Evolutionary conservation across 2,113 vertebrate species (phyloP).

Genomic region (Podocnemis expansa): DNA sequence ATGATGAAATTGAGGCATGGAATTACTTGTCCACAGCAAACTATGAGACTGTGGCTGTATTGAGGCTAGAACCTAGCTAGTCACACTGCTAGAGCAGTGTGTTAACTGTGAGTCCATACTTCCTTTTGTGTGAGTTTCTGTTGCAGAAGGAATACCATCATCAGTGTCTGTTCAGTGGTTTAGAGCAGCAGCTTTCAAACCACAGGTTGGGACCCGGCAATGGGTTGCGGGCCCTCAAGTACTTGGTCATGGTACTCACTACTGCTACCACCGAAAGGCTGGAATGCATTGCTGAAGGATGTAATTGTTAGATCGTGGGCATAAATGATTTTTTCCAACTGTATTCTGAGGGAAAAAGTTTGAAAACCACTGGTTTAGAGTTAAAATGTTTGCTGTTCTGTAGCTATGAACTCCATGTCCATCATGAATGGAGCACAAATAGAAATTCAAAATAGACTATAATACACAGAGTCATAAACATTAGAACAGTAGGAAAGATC

Average conservation of each 20-base stretch:
- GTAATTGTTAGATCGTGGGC: too few relatives aligned
- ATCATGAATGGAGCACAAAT: constrained; percentile 43
- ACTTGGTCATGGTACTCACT: too few relatives aligned
- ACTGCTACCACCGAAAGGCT: too few relatives aligned
- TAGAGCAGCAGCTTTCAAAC: too few relatives aligned
- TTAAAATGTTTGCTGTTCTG: constrained; percentile 26
- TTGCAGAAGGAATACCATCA: constrained; percentile 21
- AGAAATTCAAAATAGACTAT: constrained; percentile 15
- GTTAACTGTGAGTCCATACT: not conserved
- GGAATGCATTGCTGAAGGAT: too few relatives aligned
- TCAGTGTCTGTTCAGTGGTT: not conserved
- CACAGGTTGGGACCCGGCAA: too few relatives aligned
- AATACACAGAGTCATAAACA: not conserved
- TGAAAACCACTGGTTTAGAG: too few relatives aligned
- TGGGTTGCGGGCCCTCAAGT: too few relatives aligned
- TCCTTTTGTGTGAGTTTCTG: not conserved
- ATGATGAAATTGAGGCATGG: not conserved
- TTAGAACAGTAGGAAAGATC: constrained; percentile 23
- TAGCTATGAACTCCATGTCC: constrained; percentile 41
- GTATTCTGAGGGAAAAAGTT: too few relatives aligned
- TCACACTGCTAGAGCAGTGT: not conserved
- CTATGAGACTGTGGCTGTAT: not conserved
- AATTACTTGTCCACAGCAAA: not conserved
- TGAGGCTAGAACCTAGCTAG: not conserved
- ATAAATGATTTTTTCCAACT: too few relatives aligned